These are phyloP conservation scores for Xiphorhynchus erythropygius DNA, from an alignment of 2,797 vertebrate species.

Conservation along the genomic window DNA sequence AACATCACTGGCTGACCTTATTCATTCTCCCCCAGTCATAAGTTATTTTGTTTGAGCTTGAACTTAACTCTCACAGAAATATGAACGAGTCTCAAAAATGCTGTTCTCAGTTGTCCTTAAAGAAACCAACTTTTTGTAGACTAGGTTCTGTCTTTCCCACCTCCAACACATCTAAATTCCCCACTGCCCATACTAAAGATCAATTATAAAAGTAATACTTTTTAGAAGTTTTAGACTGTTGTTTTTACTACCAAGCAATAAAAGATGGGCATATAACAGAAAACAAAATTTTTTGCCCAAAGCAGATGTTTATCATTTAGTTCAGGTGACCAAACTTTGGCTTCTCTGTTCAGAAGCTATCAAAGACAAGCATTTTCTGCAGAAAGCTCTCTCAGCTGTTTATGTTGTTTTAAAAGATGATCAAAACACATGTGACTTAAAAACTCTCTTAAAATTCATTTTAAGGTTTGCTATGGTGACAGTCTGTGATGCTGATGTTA, in stretches of 20 bases:
- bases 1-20: background rate
- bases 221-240: background rate
- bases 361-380: background rate
- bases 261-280: background rate
- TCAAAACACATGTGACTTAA: background rate
- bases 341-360: background rate
- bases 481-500: fast-evolving
- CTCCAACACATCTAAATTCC: background rate
- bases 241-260: background rate
- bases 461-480: background rate
- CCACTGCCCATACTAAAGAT: background rate
- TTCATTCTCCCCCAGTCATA: background rate
- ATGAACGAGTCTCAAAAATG: background rate
- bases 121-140: background rate
- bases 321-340: background rate
- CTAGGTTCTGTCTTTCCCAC: background rate
- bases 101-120: background rate
- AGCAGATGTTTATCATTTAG: background rate
- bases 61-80: background rate
- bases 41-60: background rate
- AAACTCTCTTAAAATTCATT: background rate
- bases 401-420: background rate
- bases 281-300: background rate
- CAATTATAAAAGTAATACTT: background rate
- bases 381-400: background rate